Conservation (phyloP, 92 coral and sea anemone species). For the Porites rus region DNA sequence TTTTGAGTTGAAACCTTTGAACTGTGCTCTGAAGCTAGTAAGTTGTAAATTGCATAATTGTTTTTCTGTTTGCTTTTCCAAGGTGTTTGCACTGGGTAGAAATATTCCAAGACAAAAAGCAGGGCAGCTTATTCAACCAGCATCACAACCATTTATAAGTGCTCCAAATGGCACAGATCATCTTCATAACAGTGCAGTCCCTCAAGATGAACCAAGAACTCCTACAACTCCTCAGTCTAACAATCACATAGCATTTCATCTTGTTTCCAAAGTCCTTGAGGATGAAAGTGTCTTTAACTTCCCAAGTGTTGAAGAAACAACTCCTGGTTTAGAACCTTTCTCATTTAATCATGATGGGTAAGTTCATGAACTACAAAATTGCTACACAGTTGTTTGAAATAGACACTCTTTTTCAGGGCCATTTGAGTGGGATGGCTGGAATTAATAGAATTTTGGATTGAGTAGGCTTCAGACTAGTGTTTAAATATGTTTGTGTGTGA, state of each 20-base stretch:
- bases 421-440: no score
- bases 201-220: conserved; percentile 59
- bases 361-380: neutral
- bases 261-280: conserved; percentile 95
- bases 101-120: conserved; percentile 20
- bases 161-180: conserved; percentile 47
- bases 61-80: neutral
- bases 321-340: conserved; percentile 70
- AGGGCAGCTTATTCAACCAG: conserved; percentile 18
- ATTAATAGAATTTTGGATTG: no score
- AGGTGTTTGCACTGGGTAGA: conserved; percentile 38
- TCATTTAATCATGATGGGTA: conserved; percentile 58
- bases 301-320: conserved; percentile 87
- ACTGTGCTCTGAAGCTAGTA: no score
- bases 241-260: conserved; percentile 95
- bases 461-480: no score
- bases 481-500: no score
- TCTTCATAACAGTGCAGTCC: conserved; percentile 22
- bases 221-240: conserved; percentile 82
- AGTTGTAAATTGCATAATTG: no score
- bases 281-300: conserved; percentile 94
- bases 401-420: neutral
- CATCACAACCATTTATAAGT: conserved; percentile 28
- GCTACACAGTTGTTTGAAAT: neutral
- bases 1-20: no score